Percentiles rank a stretch among this genome's conserved stretches.
Evolutionary conservation across 2,797 vertebrate genomes (phyloP).

Genomic region (Eulemur rubriventer): DNA sequence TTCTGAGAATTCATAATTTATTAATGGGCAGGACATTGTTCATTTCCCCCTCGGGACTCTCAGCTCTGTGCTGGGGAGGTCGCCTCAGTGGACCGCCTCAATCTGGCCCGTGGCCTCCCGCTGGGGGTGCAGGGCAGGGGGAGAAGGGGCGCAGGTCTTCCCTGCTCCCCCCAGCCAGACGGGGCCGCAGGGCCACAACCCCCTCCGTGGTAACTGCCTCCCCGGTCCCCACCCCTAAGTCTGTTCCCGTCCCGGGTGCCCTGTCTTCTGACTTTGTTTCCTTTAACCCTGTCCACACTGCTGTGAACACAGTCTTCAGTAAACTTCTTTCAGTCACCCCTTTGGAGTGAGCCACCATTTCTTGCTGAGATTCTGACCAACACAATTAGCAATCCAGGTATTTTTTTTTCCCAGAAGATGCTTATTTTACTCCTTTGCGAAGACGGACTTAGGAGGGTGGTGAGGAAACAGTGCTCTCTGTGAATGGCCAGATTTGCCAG

Average conservation of each 20-base stretch:
- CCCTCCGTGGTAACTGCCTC: not conserved
- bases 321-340: accelerated
- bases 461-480: not conserved
- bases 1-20: too few species aligned
- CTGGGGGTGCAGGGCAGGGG: accelerated
- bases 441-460: too few species aligned
- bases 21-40: accelerated
- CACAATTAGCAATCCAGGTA: accelerated
- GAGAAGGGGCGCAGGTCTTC: accelerated
- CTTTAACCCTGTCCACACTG: accelerated
- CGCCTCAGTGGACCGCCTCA: accelerated
- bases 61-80: accelerated
- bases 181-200: too few species aligned
- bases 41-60: accelerated
- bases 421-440: not conserved
- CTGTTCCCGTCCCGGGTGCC: accelerated
- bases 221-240: not conserved
- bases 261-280: accelerated
- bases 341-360: accelerated
- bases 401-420: not conserved
- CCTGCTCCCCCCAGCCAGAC: not conserved
- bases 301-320: accelerated
- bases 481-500: not conserved
- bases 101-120: not conserved
- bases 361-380: not conserved